Conservation (phyloP, 2,888 invertebrate species). For the Pyralis farinalis region DNA sequence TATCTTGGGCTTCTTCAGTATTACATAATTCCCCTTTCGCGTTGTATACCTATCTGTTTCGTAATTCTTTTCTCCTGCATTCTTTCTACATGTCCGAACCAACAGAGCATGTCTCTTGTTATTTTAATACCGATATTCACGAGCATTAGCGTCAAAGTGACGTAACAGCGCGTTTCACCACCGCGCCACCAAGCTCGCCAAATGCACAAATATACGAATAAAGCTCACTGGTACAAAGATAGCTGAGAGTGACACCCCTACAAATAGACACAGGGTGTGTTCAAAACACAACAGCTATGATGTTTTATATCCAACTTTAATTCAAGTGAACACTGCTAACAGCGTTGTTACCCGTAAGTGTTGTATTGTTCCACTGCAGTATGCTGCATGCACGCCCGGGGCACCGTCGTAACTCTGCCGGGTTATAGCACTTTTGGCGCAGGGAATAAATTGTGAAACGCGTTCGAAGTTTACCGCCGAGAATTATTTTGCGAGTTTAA, state of each 20-base stretch:
- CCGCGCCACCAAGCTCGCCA: no score
- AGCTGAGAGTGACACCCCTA: not conserved
- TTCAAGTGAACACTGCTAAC: conserved; percentile 12
- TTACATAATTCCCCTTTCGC: no score
- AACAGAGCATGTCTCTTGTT: no score
- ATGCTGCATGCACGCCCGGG: not conserved
- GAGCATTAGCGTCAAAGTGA: no score
- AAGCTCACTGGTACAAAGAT: no score
- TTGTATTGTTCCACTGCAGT: conserved; percentile 8
- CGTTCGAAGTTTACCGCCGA: conserved; percentile 5
- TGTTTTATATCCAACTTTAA: conserved; percentile 16
- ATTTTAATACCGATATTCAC: no score
- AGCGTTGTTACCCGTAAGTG: conserved; percentile 4
- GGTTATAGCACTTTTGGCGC: conserved; percentile 10
- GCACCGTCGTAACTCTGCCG: conserved; percentile 3
- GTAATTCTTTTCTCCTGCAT: no score
- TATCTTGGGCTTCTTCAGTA: no score
- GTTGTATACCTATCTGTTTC: no score
- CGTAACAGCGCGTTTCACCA: no score
- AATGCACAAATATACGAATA: no score
- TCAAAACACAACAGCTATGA: not conserved
- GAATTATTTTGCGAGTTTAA: conserved; percentile 6
- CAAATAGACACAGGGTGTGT: not conserved
- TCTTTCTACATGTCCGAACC: no score
- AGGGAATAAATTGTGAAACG: conserved; percentile 4